Evolutionary conservation across 1,140 invertebrate species (phyloP), one percentile per base, ranked within the genome.

Genomic region (Dendrolimus punctatus): DNA sequence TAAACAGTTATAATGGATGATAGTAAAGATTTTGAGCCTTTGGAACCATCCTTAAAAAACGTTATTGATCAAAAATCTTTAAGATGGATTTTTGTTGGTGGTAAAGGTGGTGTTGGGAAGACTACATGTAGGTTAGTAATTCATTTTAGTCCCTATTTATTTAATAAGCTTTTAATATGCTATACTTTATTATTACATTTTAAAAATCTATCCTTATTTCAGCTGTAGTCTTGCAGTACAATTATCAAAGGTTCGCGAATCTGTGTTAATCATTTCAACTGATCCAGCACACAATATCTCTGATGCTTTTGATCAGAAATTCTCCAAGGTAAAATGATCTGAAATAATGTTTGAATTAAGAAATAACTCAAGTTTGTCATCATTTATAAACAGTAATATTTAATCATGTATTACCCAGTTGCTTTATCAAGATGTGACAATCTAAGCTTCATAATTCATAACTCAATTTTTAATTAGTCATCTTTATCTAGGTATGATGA

Each of bases 271-370:
- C 53, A 99, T 99, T 60, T 99, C 98, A 3, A 99, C 99, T 38
- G 99, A 99, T 91, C 99, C 99, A 48, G 99, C 99, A 2, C 99
- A 99, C 76, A 99, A 99, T 82, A 98, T 99, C 63, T 98, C 98
- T n/a, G 97, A 98, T 93, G 96, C 96, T 4, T 98, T 98, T 78
- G 95, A 97, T 89, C 96, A 98, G 71, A 98, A 98, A 81, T 98
- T 98, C 79, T 95, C 94, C 43, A 97, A 98, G 91, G 93, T 96
- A 64, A 39, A 45, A 44, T 23, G 23, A 23, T 23, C 23, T 23
- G 23, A 23, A 23, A 23, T 23, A 23, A 23, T 23, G 23, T 23
- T 23, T 23, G 23, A 23, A 23, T 23, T 23, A 23, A 23, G 23
- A 23, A 23, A 23, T 23, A 23, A 23, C 23, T 23, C 3, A 23